phyloP scores from a whole-genome alignment of 2,797 vertebrate species.

The Macropus fuliginosus region DNA sequence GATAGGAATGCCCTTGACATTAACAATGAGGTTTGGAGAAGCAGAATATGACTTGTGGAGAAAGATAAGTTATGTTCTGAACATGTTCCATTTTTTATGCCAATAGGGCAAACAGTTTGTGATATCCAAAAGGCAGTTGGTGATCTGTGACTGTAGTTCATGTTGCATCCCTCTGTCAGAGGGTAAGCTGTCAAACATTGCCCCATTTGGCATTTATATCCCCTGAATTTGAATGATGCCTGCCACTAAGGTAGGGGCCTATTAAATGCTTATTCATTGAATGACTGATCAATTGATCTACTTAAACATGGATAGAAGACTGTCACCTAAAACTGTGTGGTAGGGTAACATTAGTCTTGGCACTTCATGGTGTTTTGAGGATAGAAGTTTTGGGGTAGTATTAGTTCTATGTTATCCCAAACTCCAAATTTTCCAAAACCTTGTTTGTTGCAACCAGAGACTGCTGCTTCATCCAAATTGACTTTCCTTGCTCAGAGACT shows the following conservation, averaged over 20 bases:
- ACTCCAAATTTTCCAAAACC: background rate
- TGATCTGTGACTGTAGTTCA: background rate
- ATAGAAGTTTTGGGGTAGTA: background rate
- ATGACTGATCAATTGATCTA: background rate
- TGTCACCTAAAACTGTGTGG: background rate
- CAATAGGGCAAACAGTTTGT: background rate
- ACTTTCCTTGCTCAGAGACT: background rate
- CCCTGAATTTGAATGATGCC: background rate
- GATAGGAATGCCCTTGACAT: background rate
- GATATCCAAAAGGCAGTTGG: background rate
- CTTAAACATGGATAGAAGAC: background rate
- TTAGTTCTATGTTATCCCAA: background rate
- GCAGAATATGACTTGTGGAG: background rate
- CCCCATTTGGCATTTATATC: background rate
- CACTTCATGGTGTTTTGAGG: background rate
- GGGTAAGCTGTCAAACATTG: background rate
- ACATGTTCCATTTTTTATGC: background rate
- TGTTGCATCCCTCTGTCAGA: background rate
- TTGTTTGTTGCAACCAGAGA: background rate
- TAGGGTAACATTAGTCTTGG: background rate
- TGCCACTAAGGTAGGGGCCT: background rate
- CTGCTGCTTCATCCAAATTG: background rate
- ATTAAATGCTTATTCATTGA: background rate
- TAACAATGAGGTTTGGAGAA: background rate
- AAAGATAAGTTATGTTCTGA: background rate